Base-by-base conservation (phyloP, 2,888 invertebrate genomes). In the Epirrhoe alternata region DNA sequence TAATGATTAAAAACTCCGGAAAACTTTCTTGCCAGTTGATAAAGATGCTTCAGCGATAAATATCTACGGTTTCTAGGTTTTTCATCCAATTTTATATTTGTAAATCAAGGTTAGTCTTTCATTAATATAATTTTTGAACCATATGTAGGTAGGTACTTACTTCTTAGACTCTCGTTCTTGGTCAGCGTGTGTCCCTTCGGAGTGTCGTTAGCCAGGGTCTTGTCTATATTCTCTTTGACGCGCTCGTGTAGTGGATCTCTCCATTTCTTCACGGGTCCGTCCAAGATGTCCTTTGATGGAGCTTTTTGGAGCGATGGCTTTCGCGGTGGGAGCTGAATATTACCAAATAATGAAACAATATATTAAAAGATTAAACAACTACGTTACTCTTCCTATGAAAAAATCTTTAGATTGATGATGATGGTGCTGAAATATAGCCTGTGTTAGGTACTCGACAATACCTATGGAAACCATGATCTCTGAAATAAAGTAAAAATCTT, bases 111-210 rank as follows among this genome's bases (percentile, higher is more conserved):
- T 24, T 24, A 24, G 24, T 24, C 3, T 24, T 24, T 24, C 24
- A 24, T 24, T 24, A 24, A 24, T 3, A 24, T 33, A 38, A 12
- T 5, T 42, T 12, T 42, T 8, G 5, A 42, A 8, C 6, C 10
- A 7, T 8, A 12, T 42, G 38, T n/a, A n/a, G n/a, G n/a, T n/a
- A n/a, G n/a, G n/a, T n/a, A 90, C 93, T 90, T 79, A 94, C 94
- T 94, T 85, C 94, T 86, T 68, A 94, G 89, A 71, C 94, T 94
- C 70, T 94, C 94, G 76, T 94, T 94, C 74, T 94, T 94, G 16
- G 92, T 94, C 52, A 94, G 82, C 5, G 94, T 94, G 74, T 94
- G 94, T 56, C 94, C 94, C 75, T 93, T 94, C 1, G 94, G 94
- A 17, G 87, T 80, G 69, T 94, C 94, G 73, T 93, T 93, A 17